A percentile compares a stretch with the other conserved stretches of the same genome.
These are phyloP conservation scores for Orientallactaga sibirica DNA, from an alignment of 2,797 vertebrate species.

Conservation along the genomic window DNA sequence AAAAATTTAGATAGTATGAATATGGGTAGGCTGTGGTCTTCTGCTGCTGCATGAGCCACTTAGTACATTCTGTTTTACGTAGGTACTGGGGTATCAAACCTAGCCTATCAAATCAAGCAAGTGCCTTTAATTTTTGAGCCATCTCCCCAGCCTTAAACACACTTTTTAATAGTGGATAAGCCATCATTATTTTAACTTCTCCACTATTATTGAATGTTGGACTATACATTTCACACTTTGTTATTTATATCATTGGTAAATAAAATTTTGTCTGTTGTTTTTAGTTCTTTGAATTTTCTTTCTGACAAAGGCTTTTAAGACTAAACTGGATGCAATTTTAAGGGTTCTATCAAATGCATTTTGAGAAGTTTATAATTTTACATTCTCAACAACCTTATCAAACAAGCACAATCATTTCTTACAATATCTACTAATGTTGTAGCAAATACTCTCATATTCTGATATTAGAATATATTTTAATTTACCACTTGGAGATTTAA, in stretches of 20 bases:
- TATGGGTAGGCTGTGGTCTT: too few species aligned
- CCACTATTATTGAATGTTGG: not conserved
- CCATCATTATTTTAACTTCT: not conserved
- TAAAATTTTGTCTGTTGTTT: not conserved
- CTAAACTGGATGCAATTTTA: constrained; percentile 10
- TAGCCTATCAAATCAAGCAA: too few species aligned
- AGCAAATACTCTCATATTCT: not conserved
- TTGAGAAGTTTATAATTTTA: not conserved
- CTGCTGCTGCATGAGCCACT: too few species aligned
- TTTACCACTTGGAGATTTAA: not conserved
- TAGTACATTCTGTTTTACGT: too few species aligned
- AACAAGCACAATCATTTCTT: not conserved
- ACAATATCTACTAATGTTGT: not conserved
- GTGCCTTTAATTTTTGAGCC: too few species aligned
- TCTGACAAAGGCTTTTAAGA: not conserved
- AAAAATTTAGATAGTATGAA: too few species aligned
- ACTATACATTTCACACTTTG: not conserved
- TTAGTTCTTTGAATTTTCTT: not conserved
- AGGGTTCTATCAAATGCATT: not conserved
- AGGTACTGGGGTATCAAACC: too few species aligned
- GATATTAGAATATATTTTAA: not conserved
- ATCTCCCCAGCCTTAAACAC: too few species aligned
- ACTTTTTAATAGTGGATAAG: too few species aligned
- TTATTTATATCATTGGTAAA: constrained; percentile 9
- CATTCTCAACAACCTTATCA: not conserved